phyloP scores from a whole-genome alignment of 2,113 vertebrate species.

The Cyprinodon variegatus region DNA sequence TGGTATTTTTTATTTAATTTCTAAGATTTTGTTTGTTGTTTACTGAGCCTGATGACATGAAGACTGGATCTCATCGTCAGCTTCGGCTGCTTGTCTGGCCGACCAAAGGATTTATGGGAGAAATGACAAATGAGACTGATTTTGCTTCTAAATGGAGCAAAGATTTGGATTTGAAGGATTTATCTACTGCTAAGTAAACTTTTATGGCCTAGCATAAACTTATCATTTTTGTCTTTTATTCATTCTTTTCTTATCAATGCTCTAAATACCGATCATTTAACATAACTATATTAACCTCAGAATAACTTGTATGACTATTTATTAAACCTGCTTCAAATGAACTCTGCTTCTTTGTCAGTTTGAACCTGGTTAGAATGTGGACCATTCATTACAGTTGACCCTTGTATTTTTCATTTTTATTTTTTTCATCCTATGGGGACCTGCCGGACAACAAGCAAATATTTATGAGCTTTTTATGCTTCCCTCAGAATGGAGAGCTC shows the following conservation, averaged over 20 bases:
- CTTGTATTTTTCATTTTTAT: too few species aligned
- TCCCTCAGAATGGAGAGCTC: conserved; percentile 2
- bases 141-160: conserved; percentile 30
- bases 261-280: conserved; percentile 54
- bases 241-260: conserved; percentile 47
- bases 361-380: background rate
- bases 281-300: conserved; percentile 71
- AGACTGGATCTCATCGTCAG: conserved; percentile 2
- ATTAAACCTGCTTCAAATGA: conserved; percentile 72
- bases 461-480: background rate
- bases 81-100: conserved; percentile 25
- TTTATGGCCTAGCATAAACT: conserved; percentile 62
- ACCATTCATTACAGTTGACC: background rate
- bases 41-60: conserved; percentile 27
- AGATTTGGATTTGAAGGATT: conserved; percentile 24
- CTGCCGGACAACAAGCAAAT: too few species aligned
- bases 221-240: conserved; percentile 57
- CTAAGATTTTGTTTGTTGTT: conserved; percentile 1
- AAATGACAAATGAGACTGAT: conserved; percentile 35
- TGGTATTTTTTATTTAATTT: background rate
- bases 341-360: background rate
- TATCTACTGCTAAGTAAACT: conserved; percentile 26
- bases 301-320: conserved; percentile 67
- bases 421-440: background rate
- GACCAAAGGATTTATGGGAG: conserved; percentile 19